phyloP scores from a whole-genome alignment of 1,140 invertebrate species.

The Plodia interpunctella region DNA sequence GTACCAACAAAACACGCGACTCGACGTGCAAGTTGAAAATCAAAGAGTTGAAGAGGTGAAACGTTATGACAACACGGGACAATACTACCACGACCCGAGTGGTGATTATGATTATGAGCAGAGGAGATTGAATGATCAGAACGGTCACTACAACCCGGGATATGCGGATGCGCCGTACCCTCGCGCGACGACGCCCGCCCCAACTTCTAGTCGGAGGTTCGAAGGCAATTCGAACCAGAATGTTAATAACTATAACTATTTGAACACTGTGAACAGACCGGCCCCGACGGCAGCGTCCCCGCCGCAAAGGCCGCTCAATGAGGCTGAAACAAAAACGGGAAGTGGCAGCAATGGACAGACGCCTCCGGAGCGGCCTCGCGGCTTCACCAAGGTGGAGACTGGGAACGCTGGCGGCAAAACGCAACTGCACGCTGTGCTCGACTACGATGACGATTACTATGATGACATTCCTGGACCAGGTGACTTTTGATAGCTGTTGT shows the following conservation, averaged over 20 bases:
- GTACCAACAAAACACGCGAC: slow-evolving; percentile 56
- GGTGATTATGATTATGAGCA: slow-evolving; percentile 72
- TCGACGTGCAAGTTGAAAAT: slow-evolving; percentile 54
- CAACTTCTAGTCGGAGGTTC: slow-evolving; percentile 65
- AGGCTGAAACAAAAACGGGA: slow-evolving; percentile 35
- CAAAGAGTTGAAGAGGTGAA: slow-evolving; percentile 52
- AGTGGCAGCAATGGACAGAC: slow-evolving; percentile 34
- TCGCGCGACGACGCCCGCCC: slow-evolving; percentile 44
- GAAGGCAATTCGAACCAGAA: slow-evolving; percentile 55
- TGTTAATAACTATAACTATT: slow-evolving; percentile 54
- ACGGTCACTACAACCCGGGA: slow-evolving; percentile 42
- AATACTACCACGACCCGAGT: slow-evolving; percentile 63
- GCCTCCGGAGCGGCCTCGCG: slow-evolving; percentile 57
- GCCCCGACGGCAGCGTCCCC: slow-evolving; percentile 29
- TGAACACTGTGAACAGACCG: slow-evolving; percentile 43
- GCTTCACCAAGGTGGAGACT: slow-evolving; percentile 78
- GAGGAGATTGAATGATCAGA: slow-evolving; percentile 43
- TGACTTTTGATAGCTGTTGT: slow-evolving; percentile 26
- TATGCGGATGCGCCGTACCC: slow-evolving; percentile 54
- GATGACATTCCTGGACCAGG: slow-evolving; percentile 61
- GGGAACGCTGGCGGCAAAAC: slow-evolving; percentile 78
- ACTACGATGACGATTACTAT: slow-evolving; percentile 82
- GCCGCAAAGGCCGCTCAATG: slow-evolving; percentile 34
- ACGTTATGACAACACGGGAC: slow-evolving; percentile 59
- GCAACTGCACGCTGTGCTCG: slow-evolving; percentile 83